Evolutionary conservation across 1,140 invertebrate species (phyloP).

Genomic region (Drosophila punjabiensis): DNA sequence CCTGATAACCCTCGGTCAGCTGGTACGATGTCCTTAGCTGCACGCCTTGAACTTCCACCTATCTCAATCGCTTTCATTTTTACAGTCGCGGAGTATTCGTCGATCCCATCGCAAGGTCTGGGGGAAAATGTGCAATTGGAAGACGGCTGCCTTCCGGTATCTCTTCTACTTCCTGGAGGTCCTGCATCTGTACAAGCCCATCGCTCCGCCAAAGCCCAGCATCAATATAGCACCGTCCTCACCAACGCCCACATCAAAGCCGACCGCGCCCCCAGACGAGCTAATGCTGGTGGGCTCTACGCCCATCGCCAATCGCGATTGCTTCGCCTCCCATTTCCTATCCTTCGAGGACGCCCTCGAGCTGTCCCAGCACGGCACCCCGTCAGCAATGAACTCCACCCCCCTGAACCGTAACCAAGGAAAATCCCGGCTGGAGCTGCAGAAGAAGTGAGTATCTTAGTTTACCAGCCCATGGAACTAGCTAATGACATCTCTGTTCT

Average conservation of each 20-base stretch:
- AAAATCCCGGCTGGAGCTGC: slow-evolving; percentile 26
- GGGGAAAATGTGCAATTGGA: slow-evolving; percentile 80
- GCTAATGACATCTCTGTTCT: neutral
- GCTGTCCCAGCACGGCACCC: slow-evolving; percentile 62
- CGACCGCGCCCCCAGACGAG: slow-evolving; percentile 36
- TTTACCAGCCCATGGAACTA: neutral
- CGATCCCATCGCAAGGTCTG: slow-evolving; percentile 64
- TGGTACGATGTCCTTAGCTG: slow-evolving; percentile 34
- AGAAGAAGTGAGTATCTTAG: slow-evolving; percentile 22
- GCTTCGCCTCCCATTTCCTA: slow-evolving; percentile 65
- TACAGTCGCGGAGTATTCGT: slow-evolving; percentile 65
- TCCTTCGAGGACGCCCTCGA: slow-evolving; percentile 58
- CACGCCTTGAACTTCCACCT: neutral
- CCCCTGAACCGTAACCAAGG: slow-evolving; percentile 69
- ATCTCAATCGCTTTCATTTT: neutral
- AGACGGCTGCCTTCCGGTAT: slow-evolving; percentile 57
- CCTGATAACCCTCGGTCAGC: slow-evolving; percentile 53
- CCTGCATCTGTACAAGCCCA: slow-evolving; percentile 53
- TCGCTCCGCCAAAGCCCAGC: slow-evolving; percentile 24
- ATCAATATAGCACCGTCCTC: slow-evolving; percentile 31
- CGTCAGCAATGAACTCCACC: slow-evolving; percentile 74
- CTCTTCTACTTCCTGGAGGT: slow-evolving; percentile 66
- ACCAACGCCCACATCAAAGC: slow-evolving; percentile 21
- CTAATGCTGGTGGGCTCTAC: slow-evolving; percentile 68
- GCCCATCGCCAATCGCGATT: slow-evolving; percentile 66